Evolutionary conservation across 2,113 vertebrate species (phyloP).

Genomic region (Stegastes partitus): DNA sequence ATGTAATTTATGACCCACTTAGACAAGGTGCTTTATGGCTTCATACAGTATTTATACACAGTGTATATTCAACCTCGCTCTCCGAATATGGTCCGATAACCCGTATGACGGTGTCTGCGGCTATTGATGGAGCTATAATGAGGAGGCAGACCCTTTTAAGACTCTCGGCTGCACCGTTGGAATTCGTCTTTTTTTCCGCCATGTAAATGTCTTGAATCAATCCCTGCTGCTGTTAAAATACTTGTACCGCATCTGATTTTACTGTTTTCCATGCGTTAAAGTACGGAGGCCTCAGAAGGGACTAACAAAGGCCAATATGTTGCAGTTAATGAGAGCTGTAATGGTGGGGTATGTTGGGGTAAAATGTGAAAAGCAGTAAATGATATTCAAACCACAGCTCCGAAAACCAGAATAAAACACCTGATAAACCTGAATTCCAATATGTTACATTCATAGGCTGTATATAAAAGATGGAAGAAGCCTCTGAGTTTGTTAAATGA

Average conservation of each 20-base stretch:
- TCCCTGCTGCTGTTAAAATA: background rate
- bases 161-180: constrained; percentile 17
- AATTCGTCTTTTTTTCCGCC: background rate
- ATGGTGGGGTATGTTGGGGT: background rate
- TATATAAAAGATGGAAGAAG: too few species aligned
- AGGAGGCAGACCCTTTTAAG: constrained; percentile 35
- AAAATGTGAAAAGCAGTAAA: background rate
- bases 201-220: background rate
- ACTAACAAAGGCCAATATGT: background rate
- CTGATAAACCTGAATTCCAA: background rate
- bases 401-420: background rate
- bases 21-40: constrained; percentile 61
- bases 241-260: background rate
- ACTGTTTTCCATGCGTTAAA: background rate
- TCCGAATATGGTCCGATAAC: constrained; percentile 36
- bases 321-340: background rate
- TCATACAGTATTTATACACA: constrained; percentile 71
- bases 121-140: constrained; percentile 52
- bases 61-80: constrained; percentile 44
- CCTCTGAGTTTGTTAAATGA: too few species aligned
- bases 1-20: constrained; percentile 66
- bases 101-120: constrained; percentile 24
- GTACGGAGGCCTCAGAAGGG: background rate
- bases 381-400: background rate
- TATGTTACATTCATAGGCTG: background rate